Percentiles rank a stretch among this genome's conserved stretches.
These are phyloP conservation scores for Listronotus bonariensis DNA, from an alignment of 1,140 invertebrate species.

Conservation along the genomic window DNA sequence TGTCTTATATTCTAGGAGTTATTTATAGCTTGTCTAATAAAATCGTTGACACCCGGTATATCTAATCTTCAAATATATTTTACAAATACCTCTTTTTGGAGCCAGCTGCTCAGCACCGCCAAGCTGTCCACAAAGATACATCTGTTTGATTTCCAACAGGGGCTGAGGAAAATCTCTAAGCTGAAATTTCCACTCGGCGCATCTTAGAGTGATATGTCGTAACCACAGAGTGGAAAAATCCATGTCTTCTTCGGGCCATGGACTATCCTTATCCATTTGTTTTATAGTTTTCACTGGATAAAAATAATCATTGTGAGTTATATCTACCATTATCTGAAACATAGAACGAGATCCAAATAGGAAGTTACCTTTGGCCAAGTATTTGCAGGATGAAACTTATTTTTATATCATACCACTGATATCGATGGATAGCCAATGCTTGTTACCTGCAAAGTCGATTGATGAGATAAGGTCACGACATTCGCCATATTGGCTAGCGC, in stretches of 20 bases:
- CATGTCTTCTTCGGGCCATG: conserved; percentile 88
- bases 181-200: conserved; percentile 83
- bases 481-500: too few species aligned
- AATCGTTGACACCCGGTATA: too few species aligned
- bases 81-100: conserved; percentile 68
- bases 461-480: too few species aligned
- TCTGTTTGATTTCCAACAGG: conserved; percentile 78
- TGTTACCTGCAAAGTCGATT: too few species aligned
- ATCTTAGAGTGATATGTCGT: conserved; percentile 78
- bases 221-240: conserved; percentile 95
- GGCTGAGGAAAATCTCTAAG: conserved; percentile 96
- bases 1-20: too few species aligned
- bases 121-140: conserved; percentile 87
- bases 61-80: too few species aligned
- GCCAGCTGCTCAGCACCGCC: conserved; percentile 88
- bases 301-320: neutral
- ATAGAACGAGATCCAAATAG: too few species aligned
- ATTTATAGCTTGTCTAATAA: too few species aligned
- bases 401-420: too few species aligned
- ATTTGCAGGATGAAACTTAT: too few species aligned
- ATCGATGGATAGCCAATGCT: too few species aligned
- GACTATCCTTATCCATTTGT: conserved; percentile 83
- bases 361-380: too few species aligned
- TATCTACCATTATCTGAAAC: conserved; percentile 17
- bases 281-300: conserved; percentile 60